Base-by-base conservation (phyloP, 2,113 vertebrate species). In the Megaptera novaeangliae region DNA sequence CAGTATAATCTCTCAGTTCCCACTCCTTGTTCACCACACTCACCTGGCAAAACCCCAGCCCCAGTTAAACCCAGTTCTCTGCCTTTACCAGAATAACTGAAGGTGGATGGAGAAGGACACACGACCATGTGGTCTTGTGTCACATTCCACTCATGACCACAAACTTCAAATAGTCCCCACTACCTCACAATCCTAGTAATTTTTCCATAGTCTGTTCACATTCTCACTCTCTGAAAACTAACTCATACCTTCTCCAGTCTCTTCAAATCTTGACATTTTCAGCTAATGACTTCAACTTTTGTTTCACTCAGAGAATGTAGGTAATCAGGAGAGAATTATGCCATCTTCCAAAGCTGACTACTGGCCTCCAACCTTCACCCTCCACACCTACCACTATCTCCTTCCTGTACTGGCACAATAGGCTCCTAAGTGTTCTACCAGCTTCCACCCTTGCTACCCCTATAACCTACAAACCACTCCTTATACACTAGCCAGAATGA, bases 81-180 rank as follows among this genome's bases (percentile, higher is more conserved):
- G 11, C 44, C 18, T 57, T 93, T 31, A 29, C 55, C 46, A 69
- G 59, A 92, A 14, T 8, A 82, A 84, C 18, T 34, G 18, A 71
- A 41, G 34, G 46, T 39, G 8, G 2, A 3, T 41, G 25, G 31
- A 69, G 82, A 39, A 80, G 87, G 92, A 25, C 27, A 59, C 10
- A 39, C 20, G n/a, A 1, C 25, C 8, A 0, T 1, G 5, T 34
- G 3, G 13, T 29, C 21, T 84, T 18, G 21, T 36, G n/a, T 71
- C 41, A 20, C 0, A 1, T 21, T 6, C 23, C 25, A 63, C 25
- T 64, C n/a, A 9, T 10, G 20, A 34, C 10, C 44, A 44, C 49
- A 31, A 15, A 44, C 27, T 80, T 71, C 18, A 82, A 17, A 3
- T 13, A 41, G 23, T 12, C 6, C n/a, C 34, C 9, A 29, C n/a